A percentile compares a stretch with the other conserved stretches of the same genome.
These are phyloP conservation scores for Microplitis demolitor DNA, from an alignment of 1,140 invertebrate genomes.

Conservation along the genomic window DNA sequence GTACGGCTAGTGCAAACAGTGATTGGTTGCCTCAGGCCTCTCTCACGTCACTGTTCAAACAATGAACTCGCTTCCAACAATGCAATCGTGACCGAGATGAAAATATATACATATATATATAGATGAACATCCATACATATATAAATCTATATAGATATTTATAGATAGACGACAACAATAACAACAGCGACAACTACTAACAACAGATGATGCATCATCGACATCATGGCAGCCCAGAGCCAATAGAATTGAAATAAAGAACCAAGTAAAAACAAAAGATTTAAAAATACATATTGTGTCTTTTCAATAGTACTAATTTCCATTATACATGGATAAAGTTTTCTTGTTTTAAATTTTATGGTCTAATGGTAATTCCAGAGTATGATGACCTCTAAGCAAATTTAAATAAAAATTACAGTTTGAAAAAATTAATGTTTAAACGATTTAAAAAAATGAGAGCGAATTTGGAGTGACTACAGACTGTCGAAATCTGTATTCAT, in stretches of 20 bases:
- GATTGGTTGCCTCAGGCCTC: constrained; percentile 32
- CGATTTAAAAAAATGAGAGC: too few species aligned
- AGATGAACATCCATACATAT: background rate
- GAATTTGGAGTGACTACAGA: too few species aligned
- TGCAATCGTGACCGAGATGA: constrained; percentile 50
- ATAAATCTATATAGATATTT: background rate
- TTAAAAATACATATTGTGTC: background rate
- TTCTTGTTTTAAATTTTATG: too few species aligned
- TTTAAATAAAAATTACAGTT: too few species aligned
- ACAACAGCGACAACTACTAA: too few species aligned
- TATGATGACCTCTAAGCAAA: too few species aligned
- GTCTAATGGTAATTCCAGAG: too few species aligned
- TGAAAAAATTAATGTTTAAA: too few species aligned
- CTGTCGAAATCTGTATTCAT: too few species aligned
- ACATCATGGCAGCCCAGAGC: too few species aligned
- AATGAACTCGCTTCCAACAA: constrained; percentile 49
- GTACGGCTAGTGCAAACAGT: constrained; percentile 22
- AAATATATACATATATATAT: constrained; percentile 38
- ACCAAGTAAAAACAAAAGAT: background rate
- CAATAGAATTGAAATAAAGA: background rate
- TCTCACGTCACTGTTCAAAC: constrained; percentile 47
- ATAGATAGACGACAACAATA: background rate
- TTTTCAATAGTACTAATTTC: background rate
- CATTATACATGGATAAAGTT: too few species aligned
- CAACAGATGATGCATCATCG: too few species aligned